phyloP scores from a whole-genome alignment of 1,140 invertebrate species.

The Aradophagus sp. region DNA sequence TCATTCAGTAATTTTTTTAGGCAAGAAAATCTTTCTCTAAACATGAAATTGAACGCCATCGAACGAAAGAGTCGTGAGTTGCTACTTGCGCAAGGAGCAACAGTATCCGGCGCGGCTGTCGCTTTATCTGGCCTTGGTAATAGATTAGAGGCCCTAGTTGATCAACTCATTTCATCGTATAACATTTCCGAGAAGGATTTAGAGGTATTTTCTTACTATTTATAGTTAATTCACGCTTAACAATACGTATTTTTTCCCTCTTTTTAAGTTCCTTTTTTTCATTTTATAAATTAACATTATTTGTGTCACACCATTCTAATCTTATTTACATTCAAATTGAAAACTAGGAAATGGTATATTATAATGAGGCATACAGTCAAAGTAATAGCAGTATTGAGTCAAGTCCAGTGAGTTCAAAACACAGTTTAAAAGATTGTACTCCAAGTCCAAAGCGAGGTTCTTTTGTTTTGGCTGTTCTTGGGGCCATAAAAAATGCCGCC shows the following conservation, averaged over 20 bases:
- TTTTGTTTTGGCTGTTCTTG: constrained; percentile 81
- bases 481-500: constrained; percentile 80
- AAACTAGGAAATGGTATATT: constrained; percentile 83
- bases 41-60: constrained; percentile 78
- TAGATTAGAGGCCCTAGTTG: constrained; percentile 81
- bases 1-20: constrained; percentile 59
- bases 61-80: constrained; percentile 80
- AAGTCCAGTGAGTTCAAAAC: constrained; percentile 77
- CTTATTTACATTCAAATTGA: constrained; percentile 1
- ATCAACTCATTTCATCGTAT: no score
- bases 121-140: constrained; percentile 82
- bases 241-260: no score
- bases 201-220: no score
- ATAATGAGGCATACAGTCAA: constrained; percentile 83
- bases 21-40: constrained; percentile 81
- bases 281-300: constrained; percentile 8
- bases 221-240: no score
- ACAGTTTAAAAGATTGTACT: constrained; percentile 73
- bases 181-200: constrained; percentile 85
- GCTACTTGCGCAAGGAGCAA: constrained; percentile 81
- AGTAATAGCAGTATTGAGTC: constrained; percentile 77
- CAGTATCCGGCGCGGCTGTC: constrained; percentile 81
- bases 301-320: neutral
- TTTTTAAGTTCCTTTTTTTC: no score
- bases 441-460: constrained; percentile 79